Conservation (phyloP, 2,888 invertebrate genomes). For the Mythimna loreyi region DNA sequence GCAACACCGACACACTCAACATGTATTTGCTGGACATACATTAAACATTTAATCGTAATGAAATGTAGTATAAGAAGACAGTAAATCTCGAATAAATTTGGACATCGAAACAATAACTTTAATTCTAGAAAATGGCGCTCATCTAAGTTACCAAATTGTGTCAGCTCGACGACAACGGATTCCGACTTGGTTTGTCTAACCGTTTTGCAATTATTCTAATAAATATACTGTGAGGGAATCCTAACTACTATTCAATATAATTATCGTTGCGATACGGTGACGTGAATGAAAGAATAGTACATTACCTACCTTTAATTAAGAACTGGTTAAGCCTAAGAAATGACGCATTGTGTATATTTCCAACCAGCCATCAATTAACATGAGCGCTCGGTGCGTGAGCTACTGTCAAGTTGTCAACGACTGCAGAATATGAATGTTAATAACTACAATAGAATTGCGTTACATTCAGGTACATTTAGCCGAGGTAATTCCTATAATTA, state of each 20-base stretch:
- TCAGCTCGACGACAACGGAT: constrained; percentile 62
- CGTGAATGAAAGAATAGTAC: constrained; percentile 4
- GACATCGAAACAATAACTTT: constrained; percentile 80
- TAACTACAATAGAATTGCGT: constrained; percentile 36
- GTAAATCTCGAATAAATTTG: constrained; percentile 82
- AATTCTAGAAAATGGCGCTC: constrained; percentile 63
- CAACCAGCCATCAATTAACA: constrained; percentile 25
- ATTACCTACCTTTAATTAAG: constrained; percentile 3
- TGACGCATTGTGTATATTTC: constrained; percentile 8
- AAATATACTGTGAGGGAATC: constrained; percentile 6
- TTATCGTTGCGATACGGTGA: constrained; percentile 3
- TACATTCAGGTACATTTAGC: constrained; percentile 55
- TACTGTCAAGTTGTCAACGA: constrained; percentile 8
- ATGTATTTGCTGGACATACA: constrained; percentile 77
- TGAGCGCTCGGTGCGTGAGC: constrained; percentile 6
- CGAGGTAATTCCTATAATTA: constrained; percentile 38
- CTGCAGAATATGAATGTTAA: constrained; percentile 18
- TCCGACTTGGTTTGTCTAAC: constrained; percentile 27
- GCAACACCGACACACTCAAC: constrained; percentile 72
- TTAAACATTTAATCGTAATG: constrained; percentile 70
- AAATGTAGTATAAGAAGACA: constrained; percentile 79
- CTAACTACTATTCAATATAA: constrained; percentile 6
- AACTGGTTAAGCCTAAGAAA: constrained; percentile 22
- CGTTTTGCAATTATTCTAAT: constrained; percentile 24
- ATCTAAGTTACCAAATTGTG: constrained; percentile 52